A percentile compares a stretch with the other conserved stretches of the same genome.
These are phyloP conservation scores for Bimastos eiseni DNA, from an alignment of 2,888 invertebrate species.

Conservation along the genomic window DNA sequence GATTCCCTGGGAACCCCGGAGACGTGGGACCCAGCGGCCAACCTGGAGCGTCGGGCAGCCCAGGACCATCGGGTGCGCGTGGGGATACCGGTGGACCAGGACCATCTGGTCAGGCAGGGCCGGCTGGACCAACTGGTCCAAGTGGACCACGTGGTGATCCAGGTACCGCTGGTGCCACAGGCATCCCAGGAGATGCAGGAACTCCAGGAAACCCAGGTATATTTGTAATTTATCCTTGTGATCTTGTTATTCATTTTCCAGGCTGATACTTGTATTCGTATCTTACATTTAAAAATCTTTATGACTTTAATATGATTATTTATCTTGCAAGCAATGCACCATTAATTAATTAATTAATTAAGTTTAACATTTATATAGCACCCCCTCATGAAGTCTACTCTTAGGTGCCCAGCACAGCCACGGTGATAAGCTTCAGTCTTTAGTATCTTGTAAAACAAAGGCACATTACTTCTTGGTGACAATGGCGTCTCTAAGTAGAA, in stretches of 20 bases:
- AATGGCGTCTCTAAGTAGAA: no score
- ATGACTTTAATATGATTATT: no score
- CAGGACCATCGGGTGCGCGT: slow-evolving; percentile 21
- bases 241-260: no score
- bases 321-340: not conserved
- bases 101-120: slow-evolving; percentile 33
- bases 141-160: slow-evolving; percentile 26
- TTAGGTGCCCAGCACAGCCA: no score
- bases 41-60: slow-evolving; percentile 18
- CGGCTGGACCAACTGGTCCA: slow-evolving; percentile 25
- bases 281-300: no score
- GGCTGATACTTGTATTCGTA: no score
- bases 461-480: no score
- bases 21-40: slow-evolving; percentile 29
- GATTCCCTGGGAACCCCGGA: slow-evolving; percentile 29
- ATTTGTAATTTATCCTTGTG: not conserved
- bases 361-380: no score
- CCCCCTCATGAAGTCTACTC: no score
- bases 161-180: slow-evolving; percentile 21
- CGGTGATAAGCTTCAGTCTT: no score
- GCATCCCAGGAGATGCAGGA: slow-evolving; percentile 23
- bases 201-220: slow-evolving; percentile 18
- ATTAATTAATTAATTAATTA: no score
- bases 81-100: slow-evolving; percentile 31
- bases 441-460: no score